These are phyloP conservation scores for Crypturellus undulatus DNA, from an alignment of 2,113 vertebrate genomes.

Conservation along the genomic window DNA sequence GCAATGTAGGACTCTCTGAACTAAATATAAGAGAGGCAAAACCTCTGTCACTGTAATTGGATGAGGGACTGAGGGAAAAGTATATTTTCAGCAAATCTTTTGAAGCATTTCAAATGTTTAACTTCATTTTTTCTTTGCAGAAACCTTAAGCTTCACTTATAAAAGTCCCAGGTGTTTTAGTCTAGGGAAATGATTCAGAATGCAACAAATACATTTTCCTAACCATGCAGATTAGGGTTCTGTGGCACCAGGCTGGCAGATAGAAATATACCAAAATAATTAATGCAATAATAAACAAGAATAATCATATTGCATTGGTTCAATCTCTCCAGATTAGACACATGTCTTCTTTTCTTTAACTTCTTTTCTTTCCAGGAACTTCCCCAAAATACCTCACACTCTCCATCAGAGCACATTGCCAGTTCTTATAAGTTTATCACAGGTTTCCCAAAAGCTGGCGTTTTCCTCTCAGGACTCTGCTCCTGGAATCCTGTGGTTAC, in stretches of 20 bases:
- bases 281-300: not conserved
- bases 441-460: not conserved
- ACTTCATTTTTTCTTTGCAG: not conserved
- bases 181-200: not conserved
- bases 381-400: not conserved
- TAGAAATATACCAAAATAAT: not conserved
- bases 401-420: not conserved
- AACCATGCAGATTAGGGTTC: not conserved
- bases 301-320: not conserved
- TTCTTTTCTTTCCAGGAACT: not conserved
- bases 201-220: conserved; percentile 1
- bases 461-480: not conserved
- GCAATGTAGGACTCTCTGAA: not conserved
- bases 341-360: not conserved
- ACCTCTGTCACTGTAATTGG: accelerated
- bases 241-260: not conserved
- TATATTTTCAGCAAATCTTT: not conserved
- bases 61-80: not conserved
- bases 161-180: not conserved
- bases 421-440: not conserved
- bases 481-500: not conserved
- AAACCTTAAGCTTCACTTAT: not conserved
- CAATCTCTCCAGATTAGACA: conserved; percentile 1
- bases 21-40: not conserved
- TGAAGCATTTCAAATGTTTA: not conserved